A percentile compares a stretch with the other conserved stretches of the same genome.
phyloP scores from a whole-genome alignment of 2,888 invertebrate genomes.

The Gnatocerus cornutus region DNA sequence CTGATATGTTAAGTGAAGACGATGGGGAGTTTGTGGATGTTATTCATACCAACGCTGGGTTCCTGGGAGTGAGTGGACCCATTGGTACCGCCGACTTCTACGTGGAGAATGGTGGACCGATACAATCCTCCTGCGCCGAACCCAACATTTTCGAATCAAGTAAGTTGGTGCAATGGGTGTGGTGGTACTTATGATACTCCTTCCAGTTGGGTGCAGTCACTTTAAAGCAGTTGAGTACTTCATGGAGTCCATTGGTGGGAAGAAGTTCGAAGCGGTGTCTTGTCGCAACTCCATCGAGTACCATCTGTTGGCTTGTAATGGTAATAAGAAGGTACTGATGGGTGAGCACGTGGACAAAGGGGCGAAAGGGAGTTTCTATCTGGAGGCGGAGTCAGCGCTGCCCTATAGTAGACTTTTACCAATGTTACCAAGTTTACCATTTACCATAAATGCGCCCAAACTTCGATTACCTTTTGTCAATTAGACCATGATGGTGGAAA shows the following conservation, averaged over 20 bases:
- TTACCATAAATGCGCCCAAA: constrained; percentile 11
- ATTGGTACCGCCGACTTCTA: constrained; percentile 55
- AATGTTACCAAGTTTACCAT: background rate
- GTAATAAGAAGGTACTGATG: constrained; percentile 52
- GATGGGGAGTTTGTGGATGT: constrained; percentile 57
- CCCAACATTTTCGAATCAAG: constrained; percentile 55
- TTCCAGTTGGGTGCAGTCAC: constrained; percentile 58
- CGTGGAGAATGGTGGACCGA: constrained; percentile 55
- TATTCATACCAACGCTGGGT: constrained; percentile 58
- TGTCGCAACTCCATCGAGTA: constrained; percentile 52
- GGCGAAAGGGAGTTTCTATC: constrained; percentile 43
- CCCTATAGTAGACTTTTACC: constrained; percentile 39
- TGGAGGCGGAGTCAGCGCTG: constrained; percentile 27
- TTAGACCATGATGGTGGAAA: background rate
- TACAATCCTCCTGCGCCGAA: constrained; percentile 55
- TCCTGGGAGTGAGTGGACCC: constrained; percentile 53
- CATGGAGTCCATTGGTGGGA: constrained; percentile 52
- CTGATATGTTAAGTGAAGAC: constrained; percentile 46
- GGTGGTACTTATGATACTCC: background rate
- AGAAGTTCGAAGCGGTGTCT: constrained; percentile 50
- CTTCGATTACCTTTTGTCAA: constrained; percentile 5
- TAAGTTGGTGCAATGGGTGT: constrained; percentile 38
- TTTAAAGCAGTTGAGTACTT: constrained; percentile 53
- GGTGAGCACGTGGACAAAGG: constrained; percentile 53
- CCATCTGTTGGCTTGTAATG: constrained; percentile 50